Base-by-base conservation (phyloP, 2,113 vertebrate genomes). In the Smithornis capensis region DNA sequence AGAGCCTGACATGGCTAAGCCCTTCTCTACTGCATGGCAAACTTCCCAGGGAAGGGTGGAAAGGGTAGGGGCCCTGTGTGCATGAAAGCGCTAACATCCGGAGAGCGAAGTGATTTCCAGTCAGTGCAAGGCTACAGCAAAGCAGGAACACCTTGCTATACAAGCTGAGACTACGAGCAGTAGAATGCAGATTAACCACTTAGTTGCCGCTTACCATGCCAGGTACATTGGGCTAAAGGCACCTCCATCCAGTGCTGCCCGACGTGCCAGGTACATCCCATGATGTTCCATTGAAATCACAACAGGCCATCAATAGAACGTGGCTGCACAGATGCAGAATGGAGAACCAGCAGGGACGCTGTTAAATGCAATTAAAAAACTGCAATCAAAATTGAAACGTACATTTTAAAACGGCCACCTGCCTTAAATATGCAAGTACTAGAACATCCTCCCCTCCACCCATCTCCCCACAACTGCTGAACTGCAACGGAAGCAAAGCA, bases 201-300 rank as follows among this genome's bases (percentile, higher is more conserved):
- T 95, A 87, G 69, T 95, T 97, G 95, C 97, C n/a, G 96, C 97
- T 97, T 97, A 97, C 97, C 97, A 97, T 97, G 97, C 94, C 96
- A 97, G 97, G 96, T 97, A 97, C 90, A 95, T 82, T 92, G 96
- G 96, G 93, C 95, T 97, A 97, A 97, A 96, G 96, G 95, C 95
- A 97, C 96, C 96, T 97, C 97, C 97, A 96, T 97, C 96, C 96
- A 95, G 95, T 97, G 96, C 95, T 97, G 93, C 96, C 97, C 94
- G 97, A 82, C 95, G 94, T 95, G 95, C 96, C 97, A 96, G 95
- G 96, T 95, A 96, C 96, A 97, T 97, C 95, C 97, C 97, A 97
- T 97, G 97, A 97, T 97, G 97, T 97, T 97, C 97, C 97, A 97
- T 97, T 97, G 97, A 97, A 97, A 97, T 96, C 97, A 96, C 95